Evolutionary conservation across 2,797 vertebrate species (phyloP), one percentile per base, ranked within the genome.

Genomic region (Neosalanx taihuensis): DNA sequence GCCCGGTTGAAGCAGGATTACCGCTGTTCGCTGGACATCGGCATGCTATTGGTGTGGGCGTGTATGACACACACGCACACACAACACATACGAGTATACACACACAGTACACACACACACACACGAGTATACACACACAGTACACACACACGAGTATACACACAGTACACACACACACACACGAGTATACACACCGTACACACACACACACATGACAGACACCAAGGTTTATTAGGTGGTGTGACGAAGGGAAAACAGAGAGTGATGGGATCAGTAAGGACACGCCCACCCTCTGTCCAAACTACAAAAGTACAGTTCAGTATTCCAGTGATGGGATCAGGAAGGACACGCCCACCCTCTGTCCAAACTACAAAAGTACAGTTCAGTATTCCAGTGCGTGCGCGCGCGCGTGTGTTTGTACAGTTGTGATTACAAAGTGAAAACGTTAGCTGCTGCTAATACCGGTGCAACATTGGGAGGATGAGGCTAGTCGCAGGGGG

Each of bases 301-400:
- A 89, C 83, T 87, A 88, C 82, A 85, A 84, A 88, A 86, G 89
- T 89, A 89, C 41, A 12, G 9, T 46, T 12, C 87, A 90, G 86
- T 89, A 83, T 76, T 77, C 79, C 80, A 86, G 69, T 41, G 56
- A 88, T 7, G 82, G 76, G 79, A 76, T 65, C 80, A 81, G 81
- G 79, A 18, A 87, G 83, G 85, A 81, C 77, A 68, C 77, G 62
- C 78, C 56, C 67, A 26, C 67, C 17, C 20, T 26, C 18, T 69
- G 67, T 58, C 57, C 59, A 88, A 90, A 89, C 83, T 87, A 88
- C 82, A 85, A 84, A 88, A 86, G 89, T 89, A 89, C 41, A 12
- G 9, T 46, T 12, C 87, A 90, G 86, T 89, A 83, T 76, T 77
- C 79, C 80, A 86, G 69, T 41, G 56, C 35, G 67, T 66, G 33